Evolutionary conservation across 2,113 vertebrate species (phyloP).

Genomic region (Osmerus mordax): DNA sequence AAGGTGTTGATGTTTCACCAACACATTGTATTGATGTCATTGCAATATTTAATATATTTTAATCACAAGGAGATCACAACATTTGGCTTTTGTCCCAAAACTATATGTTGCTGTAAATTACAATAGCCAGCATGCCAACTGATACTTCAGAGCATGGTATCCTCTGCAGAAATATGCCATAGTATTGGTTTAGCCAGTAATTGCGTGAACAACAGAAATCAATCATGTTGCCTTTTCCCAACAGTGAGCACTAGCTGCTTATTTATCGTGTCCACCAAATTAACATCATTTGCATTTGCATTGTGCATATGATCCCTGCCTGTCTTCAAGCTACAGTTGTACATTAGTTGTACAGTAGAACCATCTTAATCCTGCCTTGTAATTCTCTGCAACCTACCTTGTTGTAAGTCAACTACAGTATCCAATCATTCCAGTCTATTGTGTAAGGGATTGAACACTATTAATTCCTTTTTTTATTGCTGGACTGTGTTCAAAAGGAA

Average conservation of each 20-base stretch:
- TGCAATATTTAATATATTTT: no score
- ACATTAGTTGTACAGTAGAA: constrained; percentile 12
- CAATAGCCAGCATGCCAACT: no score
- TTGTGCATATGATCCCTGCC: constrained; percentile 47
- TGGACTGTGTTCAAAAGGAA: background rate
- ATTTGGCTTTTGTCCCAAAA: no score
- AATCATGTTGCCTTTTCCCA: constrained; percentile 23
- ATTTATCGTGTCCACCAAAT: constrained; percentile 48
- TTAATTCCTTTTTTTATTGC: no score
- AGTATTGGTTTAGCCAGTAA: background rate
- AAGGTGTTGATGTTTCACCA: no score
- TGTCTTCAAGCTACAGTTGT: background rate
- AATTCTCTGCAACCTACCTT: background rate
- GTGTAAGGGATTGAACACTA: no score
- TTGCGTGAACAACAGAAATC: background rate
- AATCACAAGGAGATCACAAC: no score
- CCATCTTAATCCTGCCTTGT: background rate
- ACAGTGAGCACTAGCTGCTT: constrained; percentile 41
- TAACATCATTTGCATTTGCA: constrained; percentile 55
- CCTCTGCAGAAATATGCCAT: background rate
- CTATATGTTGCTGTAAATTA: no score
- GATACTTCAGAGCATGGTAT: background rate
- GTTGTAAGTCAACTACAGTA: no score
- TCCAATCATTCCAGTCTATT: no score
- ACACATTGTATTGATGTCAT: no score